Base-by-base conservation (phyloP, 2,888 invertebrate genomes). In the Drosophila algonquin region DNA sequence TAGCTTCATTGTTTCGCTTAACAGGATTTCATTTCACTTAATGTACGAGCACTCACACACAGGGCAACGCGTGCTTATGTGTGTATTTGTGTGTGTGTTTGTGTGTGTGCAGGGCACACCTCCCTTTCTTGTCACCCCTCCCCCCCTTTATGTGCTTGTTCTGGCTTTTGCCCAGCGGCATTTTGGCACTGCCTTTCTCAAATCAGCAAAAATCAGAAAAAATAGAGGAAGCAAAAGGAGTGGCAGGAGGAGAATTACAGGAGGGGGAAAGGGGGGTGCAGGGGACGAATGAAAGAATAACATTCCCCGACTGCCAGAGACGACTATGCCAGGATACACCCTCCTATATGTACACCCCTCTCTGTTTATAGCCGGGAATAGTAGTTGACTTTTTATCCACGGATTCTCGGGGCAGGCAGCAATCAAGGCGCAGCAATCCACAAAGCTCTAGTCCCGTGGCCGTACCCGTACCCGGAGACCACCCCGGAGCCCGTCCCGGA, bases 21-120 rank as follows among this genome's bases (percentile, higher is more conserved):
- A 83, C 83, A 88, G 83, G 83, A 88, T 83, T 88, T 83, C 78
- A 88, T 83, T 88, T 88, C 78, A 80, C 89, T 83, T 88, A 83
- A 88, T 86, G 77, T 73, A 76, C 73, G 71, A 73, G 73, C 18
- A 18, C 18, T 18, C 18, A n/a, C 56, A 73, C 24, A 56, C 30
- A 63, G 40, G 50, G n/a, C n/a, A n/a, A n/a, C n/a, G n/a, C n/a
- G n/a, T n/a, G n/a, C n/a, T n/a, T n/a, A n/a, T n/a, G 30, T 51
- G 3, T 10, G 10, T 35, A 3, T 10, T 0, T 32, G 32, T 32
- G 3, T 3, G 12, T 12, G 35, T 40, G 5, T 14, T 6, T 40
- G 12, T 40, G 14, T 14, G 6, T 40, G 45, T 48, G 46, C 47
- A 32, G 51, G 47, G 51, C 63, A 55, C 62, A 67, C 55, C 55